Evolutionary conservation across 2,797 vertebrate species (phyloP), one percentile per base, ranked within the genome.

Genomic region (Coluber constrictor): DNA sequence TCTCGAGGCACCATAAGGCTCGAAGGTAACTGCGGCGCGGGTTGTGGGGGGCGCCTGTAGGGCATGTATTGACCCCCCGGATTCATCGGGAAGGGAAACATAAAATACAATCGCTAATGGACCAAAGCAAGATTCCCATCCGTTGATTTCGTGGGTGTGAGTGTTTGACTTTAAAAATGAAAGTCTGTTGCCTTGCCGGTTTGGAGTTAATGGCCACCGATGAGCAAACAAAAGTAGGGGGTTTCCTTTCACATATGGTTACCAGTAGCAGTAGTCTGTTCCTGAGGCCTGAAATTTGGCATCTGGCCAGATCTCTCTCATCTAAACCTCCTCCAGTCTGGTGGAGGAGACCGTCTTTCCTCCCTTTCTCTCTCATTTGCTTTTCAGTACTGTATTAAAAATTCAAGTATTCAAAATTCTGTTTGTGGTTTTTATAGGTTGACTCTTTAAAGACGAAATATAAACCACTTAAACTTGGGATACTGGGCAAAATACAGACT

Each of bases 281-380:
- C 37, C 55, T 89, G 27, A 59, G 55, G 51, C 66, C 51, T 88
- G 60, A 92, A 59, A 79, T 94, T 93, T 93, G 93, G 91, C 92
- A 89, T 51, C 92, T 70, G 51, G 43, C 94, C 90, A 92, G 89
- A 55, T 91, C 92, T 90, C 91, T 94, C 74, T 13, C 47, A 47
- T 37, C 92, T 94, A 66, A 93, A 94, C 93, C 94, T 87, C 92
- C 37, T 47, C 91, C 90, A 95, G 92, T 90, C 94, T 93, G 32
- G 10, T 7, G 92, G 63, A 88, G 93, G 86, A 90, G 90, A 88
- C 90, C 90, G 93, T 20, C 95, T 94, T 95, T 95, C 12, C 1
- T 56, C 3, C n/a, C 29, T 51, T 6, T 7, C 47, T 51, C 55
- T 60, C 29, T 51, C 55, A 90, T 56, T 79, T 59, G 55, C 5